phyloP scores from a whole-genome alignment of 2,888 invertebrate species.

The Exocentrus adspersus region DNA sequence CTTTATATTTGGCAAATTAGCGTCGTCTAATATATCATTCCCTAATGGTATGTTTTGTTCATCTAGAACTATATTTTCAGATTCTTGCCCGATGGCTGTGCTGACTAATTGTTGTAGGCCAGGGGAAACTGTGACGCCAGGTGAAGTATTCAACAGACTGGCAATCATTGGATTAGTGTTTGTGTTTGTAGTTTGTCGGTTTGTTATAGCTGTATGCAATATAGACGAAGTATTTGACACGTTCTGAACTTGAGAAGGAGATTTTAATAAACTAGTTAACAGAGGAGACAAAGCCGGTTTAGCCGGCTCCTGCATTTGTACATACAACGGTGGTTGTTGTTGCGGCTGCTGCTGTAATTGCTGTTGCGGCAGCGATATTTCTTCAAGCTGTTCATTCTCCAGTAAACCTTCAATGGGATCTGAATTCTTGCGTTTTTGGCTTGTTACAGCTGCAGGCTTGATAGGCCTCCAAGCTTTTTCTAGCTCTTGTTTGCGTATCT shows the following conservation, averaged over 20 bases:
- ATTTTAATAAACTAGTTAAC: constrained; percentile 84
- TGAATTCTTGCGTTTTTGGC: constrained; percentile 60
- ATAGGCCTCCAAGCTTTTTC: constrained; percentile 71
- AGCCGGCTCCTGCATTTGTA: constrained; percentile 42
- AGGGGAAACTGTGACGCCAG: constrained; percentile 57
- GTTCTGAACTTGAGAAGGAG: constrained; percentile 67
- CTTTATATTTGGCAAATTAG: constrained; percentile 58
- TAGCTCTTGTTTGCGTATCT: constrained; percentile 71
- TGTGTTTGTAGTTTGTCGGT: constrained; percentile 57
- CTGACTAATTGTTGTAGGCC: constrained; percentile 67
- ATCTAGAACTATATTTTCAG: constrained; percentile 20
- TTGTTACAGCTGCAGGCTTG: constrained; percentile 45
- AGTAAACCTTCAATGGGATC: constrained; percentile 56
- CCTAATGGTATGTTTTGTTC: constrained; percentile 41
- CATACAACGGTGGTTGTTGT: constrained; percentile 35
- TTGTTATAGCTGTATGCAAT: constrained; percentile 61
- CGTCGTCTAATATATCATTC: constrained; percentile 55
- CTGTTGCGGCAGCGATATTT: constrained; percentile 24
- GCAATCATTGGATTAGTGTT: constrained; percentile 66
- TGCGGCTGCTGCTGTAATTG: constrained; percentile 41
- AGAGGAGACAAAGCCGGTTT: constrained; percentile 76
- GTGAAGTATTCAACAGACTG: constrained; percentile 64
- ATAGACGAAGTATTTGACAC: constrained; percentile 60
- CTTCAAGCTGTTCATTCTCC: constrained; percentile 55
- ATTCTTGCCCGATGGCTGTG: constrained; percentile 61